Percentiles rank a stretch among this genome's conserved stretches.
Conservation (phyloP, 1,140 invertebrate genomes). For the Radopholus similis region DNA sequence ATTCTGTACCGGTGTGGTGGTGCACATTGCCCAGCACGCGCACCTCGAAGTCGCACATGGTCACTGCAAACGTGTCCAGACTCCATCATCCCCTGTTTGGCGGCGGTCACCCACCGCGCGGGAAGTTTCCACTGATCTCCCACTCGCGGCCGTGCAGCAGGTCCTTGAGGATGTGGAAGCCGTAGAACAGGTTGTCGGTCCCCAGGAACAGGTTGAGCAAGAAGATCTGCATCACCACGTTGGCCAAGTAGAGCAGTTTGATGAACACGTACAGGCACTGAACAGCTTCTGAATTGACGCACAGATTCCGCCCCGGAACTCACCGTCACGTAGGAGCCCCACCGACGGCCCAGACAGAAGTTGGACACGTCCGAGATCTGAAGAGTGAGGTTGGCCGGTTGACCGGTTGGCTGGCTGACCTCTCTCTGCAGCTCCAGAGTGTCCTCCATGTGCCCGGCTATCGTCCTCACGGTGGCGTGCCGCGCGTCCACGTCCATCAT, state of each 20-base stretch:
- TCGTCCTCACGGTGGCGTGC: conserved; percentile 57
- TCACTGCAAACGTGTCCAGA: conserved; percentile 57
- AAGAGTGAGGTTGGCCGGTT: conserved; percentile 5
- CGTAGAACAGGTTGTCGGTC: conserved; percentile 63
- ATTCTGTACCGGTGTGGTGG: conserved; percentile 62
- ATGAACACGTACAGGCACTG: conserved; percentile 64
- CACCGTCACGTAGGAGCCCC: conserved; percentile 64
- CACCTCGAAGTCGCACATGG: conserved; percentile 66
- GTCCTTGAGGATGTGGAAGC: conserved; percentile 64
- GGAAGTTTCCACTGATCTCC: conserved; percentile 63
- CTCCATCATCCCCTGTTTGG: neutral
- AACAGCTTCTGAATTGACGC: too few species aligned
- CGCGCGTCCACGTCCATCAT: conserved; percentile 60
- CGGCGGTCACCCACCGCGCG: conserved; percentile 46
- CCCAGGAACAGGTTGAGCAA: conserved; percentile 64
- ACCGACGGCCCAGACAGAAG: conserved; percentile 62
- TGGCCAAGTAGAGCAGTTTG: conserved; percentile 64
- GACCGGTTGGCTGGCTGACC: conserved; percentile 26
- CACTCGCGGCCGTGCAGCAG: conserved; percentile 62
- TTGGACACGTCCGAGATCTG: conserved; percentile 58
- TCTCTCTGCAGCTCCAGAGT: conserved; percentile 59
- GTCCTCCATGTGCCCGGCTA: conserved; percentile 60
- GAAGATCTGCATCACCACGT: conserved; percentile 65
- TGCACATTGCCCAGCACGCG: conserved; percentile 59
- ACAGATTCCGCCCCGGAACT: too few species aligned